Evolutionary conservation across 2,888 invertebrate species (phyloP), one percentile per base, ranked within the genome.

Genomic region (Heliconius sara): DNA sequence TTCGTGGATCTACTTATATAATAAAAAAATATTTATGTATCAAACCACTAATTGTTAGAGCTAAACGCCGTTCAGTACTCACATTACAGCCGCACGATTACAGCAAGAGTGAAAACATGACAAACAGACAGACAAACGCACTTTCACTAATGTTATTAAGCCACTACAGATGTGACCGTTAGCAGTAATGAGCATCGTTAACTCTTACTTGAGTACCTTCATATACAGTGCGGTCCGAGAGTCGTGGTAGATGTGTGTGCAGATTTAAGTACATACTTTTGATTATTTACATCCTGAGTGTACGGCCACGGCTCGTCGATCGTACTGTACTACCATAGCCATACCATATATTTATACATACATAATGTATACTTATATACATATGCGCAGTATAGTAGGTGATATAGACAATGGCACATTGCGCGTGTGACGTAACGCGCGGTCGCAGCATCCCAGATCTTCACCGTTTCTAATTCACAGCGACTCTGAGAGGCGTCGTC

Each of bases 171-270:
- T 30, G 34, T 10, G 30, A 57, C 72, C 72, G 57, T 73, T 34
- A 73, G 34, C 13, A 22, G 72, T 73, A 73, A 73, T 60, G 72
- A 73, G 68, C 72, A n/a, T 57, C 72, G 16, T 73, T 57, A 60
- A 34, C 72, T 73, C 34, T 39, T 60, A 73, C 60, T 22, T n/a
- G 39, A 60, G 57, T 73, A 43, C 16, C 34, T 5, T 39, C 67
- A n/a, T 39, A 39, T 39, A 67, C n/a, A 57, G 57, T 22, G 10
- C n/a, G 57, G 22, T 57, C 22, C 9, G 22, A 22, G 57, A 57
- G 57, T 57, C 57, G 57, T n/a, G 57, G 57, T 19, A 22, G n/a
- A 10, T 10, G 22, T 10, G 7, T n/a, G 60, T n/a, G 52, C 16
- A 52, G 52, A 52, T 19, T 1, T 52, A 13, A 19, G 16, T 52